phyloP scores from a whole-genome alignment of 2,888 invertebrate species.

The Limnephilus rhombicus region DNA sequence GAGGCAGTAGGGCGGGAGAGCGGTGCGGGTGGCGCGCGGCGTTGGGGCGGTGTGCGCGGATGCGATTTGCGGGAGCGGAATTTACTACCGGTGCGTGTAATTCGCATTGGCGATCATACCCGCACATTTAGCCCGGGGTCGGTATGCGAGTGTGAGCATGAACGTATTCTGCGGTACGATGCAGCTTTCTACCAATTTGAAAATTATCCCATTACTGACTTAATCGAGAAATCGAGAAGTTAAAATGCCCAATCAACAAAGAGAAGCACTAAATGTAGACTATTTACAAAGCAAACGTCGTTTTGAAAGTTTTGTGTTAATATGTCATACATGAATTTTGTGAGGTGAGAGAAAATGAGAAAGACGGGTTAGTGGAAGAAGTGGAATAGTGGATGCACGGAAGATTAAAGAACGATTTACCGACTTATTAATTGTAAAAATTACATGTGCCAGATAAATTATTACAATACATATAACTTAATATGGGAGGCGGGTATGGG shows the following conservation, averaged over 20 bases:
- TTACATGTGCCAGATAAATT: too few species aligned
- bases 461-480: too few species aligned
- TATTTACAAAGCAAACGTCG: neutral
- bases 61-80: conserved; percentile 55
- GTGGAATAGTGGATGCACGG: too few species aligned
- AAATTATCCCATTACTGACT: neutral
- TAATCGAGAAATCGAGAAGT: neutral
- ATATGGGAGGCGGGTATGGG: too few species aligned
- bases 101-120: conserved; percentile 46
- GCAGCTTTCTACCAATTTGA: neutral
- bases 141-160: neutral
- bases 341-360: too few species aligned
- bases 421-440: too few species aligned
- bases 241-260: neutral
- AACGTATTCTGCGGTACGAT: neutral
- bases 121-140: conserved; percentile 38
- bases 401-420: too few species aligned
- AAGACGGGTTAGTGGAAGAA: too few species aligned
- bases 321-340: too few species aligned
- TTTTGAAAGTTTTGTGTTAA: too few species aligned
- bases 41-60: conserved; percentile 16
- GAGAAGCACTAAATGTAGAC: neutral
- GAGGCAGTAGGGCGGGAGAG: neutral
- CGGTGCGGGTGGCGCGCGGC: neutral
- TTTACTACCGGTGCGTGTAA: conserved; percentile 53